Evolutionary conservation across 2,888 invertebrate genomes (phyloP).

Genomic region (Drepanosiphum platanoidis): DNA sequence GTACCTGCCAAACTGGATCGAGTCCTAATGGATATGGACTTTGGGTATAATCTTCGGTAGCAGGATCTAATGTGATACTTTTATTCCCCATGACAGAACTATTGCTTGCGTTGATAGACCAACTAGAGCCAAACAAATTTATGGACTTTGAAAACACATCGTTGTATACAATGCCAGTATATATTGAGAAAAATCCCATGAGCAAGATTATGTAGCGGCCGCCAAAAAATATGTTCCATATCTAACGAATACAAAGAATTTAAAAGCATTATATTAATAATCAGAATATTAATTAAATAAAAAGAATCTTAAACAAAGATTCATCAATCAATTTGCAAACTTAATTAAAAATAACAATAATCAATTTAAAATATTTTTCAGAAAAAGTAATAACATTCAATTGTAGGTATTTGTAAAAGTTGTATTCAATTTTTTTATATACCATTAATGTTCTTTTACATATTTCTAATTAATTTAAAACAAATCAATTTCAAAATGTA

Average conservation of each 20-base stretch:
- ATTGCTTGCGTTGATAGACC: constrained; percentile 70
- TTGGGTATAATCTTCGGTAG: constrained; percentile 68
- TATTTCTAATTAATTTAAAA: too few species aligned
- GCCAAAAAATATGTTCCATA: constrained; percentile 78
- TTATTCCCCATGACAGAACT: constrained; percentile 66
- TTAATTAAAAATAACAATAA: too few species aligned
- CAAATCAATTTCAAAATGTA: too few species aligned
- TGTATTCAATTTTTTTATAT: too few species aligned
- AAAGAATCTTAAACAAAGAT: too few species aligned
- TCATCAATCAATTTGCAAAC: too few species aligned
- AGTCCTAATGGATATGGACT: constrained; percentile 77
- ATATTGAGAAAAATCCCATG: constrained; percentile 80
- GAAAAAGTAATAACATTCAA: too few species aligned
- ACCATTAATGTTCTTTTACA: too few species aligned
- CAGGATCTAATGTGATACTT: constrained; percentile 70
- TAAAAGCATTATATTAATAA: too few species aligned
- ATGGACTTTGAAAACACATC: constrained; percentile 78
- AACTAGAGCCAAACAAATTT: constrained; percentile 77
- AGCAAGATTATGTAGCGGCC: constrained; percentile 79
- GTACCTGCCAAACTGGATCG: constrained; percentile 76
- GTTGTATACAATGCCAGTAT: constrained; percentile 80
- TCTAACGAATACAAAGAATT: constrained; percentile 68
- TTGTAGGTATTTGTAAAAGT: too few species aligned
- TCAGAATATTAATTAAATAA: too few species aligned
- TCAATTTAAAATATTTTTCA: too few species aligned